phyloP scores from a whole-genome alignment of 2,797 vertebrate genomes.

The Carduelis carduelis region DNA sequence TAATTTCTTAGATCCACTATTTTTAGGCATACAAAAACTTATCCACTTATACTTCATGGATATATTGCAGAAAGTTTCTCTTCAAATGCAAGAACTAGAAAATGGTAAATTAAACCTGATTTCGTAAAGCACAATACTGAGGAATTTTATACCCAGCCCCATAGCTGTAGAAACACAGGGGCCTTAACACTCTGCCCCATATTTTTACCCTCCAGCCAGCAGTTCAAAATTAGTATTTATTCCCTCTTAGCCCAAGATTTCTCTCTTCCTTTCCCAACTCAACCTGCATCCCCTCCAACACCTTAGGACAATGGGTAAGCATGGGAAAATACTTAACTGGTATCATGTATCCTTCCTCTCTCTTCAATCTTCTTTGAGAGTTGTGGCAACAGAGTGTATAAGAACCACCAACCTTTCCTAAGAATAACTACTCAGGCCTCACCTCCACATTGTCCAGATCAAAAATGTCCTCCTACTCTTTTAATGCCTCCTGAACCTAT shows the following conservation, averaged over 20 bases:
- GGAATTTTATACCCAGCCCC: neutral
- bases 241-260: neutral
- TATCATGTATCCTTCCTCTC: neutral
- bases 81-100: neutral
- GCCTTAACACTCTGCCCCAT: fast-evolving
- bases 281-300: neutral
- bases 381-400: neutral
- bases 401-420: neutral
- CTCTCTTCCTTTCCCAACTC: neutral
- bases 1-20: neutral
- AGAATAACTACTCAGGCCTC: neutral
- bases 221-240: neutral
- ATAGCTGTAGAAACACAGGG: neutral
- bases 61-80: neutral
- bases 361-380: neutral
- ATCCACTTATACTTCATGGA: neutral
- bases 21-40: neutral
- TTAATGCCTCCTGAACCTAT: neutral
- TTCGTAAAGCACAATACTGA: neutral
- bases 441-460: neutral
- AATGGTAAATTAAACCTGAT: neutral
- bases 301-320: neutral
- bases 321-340: neutral
- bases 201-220: neutral
- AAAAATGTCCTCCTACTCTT: neutral